A percentile compares a stretch with the other conserved stretches of the same genome.
These are phyloP conservation scores for Naso thynnoides DNA, from an alignment of 2,797 vertebrate genomes.

Conservation along the genomic window DNA sequence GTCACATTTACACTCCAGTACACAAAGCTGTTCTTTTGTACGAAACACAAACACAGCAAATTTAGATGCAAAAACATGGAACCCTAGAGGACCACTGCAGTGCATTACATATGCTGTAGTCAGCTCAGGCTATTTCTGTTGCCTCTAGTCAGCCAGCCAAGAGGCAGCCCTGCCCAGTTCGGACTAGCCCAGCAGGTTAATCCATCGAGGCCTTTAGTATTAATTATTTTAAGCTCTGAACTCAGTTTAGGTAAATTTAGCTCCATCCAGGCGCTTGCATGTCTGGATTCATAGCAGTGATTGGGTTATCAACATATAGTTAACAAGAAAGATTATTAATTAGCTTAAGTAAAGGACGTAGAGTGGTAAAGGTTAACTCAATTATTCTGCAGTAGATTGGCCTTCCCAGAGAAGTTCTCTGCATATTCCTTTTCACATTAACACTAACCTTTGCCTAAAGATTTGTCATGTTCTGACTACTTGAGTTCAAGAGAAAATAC, in stretches of 20 bases:
- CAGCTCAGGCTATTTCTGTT: constrained; percentile 77
- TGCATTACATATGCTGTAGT: constrained; percentile 63
- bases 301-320: not conserved
- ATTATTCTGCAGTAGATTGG: constrained; percentile 18
- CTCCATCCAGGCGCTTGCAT: not conserved
- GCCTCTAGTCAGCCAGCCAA: constrained; percentile 55
- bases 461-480: not conserved
- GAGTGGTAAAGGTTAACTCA: constrained; percentile 3
- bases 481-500: constrained; percentile 17
- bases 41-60: constrained; percentile 27
- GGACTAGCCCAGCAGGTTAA: constrained; percentile 69
- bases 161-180: constrained; percentile 61
- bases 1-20: not conserved
- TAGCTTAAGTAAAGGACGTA: not conserved
- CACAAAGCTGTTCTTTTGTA: not conserved
- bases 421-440: constrained; percentile 12
- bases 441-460: constrained; percentile 17
- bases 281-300: constrained; percentile 4
- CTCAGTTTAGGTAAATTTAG: constrained; percentile 39
- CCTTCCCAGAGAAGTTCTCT: constrained; percentile 7
- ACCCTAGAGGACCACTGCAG: constrained; percentile 53
- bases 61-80: constrained; percentile 43
- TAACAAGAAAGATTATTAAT: constrained; percentile 7
- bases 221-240: constrained; percentile 52
- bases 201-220: constrained; percentile 47